Conservation (phyloP, 2,797 vertebrate genomes). For the Lithobates sylvaticus region DNA sequence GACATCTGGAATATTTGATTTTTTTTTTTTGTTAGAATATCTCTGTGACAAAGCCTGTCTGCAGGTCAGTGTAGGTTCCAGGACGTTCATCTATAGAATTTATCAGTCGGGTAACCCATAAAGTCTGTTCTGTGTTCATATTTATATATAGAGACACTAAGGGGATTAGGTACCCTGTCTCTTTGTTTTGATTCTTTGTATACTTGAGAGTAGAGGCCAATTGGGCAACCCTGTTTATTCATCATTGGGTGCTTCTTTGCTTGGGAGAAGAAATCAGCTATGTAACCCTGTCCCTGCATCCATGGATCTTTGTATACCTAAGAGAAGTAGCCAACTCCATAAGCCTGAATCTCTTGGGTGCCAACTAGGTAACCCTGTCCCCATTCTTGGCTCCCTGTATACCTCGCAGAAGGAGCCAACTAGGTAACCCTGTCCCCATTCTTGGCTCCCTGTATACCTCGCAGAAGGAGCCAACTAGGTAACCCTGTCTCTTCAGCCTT, state of each 20-base stretch:
- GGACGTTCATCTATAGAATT: not conserved
- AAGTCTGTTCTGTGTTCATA: not conserved
- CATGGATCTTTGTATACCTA: too few relatives aligned
- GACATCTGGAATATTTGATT: conserved; percentile 23
- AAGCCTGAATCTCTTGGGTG: not conserved
- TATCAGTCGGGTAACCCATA: not conserved
- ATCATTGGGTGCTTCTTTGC: not conserved
- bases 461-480: too few relatives aligned
- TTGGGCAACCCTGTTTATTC: not conserved
- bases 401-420: too few relatives aligned
- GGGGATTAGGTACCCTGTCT: not conserved
- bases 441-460: not conserved
- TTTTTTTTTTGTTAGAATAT: not conserved
- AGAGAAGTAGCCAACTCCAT: too few relatives aligned
- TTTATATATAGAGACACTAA: not conserved
- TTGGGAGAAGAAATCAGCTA: not conserved
- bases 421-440: not conserved
- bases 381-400: too few relatives aligned
- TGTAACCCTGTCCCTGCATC: too few relatives aligned
- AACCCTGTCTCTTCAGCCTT: too few relatives aligned
- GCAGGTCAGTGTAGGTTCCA: conserved; percentile 34
- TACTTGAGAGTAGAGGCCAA: not conserved
- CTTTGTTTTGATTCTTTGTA: not conserved
- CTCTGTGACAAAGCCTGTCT: conserved; percentile 6
- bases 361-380: too few relatives aligned